A percentile compares a stretch with the other conserved stretches of the same genome.
phyloP scores from a whole-genome alignment of 2,888 invertebrate genomes.

The Tricholauxania praeusta region DNA sequence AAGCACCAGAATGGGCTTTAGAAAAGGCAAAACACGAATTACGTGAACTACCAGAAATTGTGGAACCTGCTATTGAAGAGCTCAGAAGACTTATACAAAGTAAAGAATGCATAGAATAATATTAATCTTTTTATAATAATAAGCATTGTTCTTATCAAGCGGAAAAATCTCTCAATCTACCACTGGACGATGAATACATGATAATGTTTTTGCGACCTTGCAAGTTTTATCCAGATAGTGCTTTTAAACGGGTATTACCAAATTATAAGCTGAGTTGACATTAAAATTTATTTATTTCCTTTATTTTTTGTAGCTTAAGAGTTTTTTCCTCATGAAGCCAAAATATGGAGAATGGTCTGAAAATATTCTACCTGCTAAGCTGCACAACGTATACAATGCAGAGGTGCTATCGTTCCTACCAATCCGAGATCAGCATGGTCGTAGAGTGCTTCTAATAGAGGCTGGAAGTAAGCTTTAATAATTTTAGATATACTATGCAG shows the following conservation, averaged over 20 bases:
- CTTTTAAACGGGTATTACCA: slow-evolving; percentile 77
- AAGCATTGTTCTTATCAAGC: slow-evolving; percentile 69
- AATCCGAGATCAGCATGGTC: slow-evolving; percentile 75
- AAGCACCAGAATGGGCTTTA: slow-evolving; percentile 70
- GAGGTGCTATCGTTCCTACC: slow-evolving; percentile 79
- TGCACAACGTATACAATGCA: slow-evolving; percentile 74
- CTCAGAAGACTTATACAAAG: slow-evolving; percentile 71
- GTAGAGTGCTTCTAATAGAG: slow-evolving; percentile 78
- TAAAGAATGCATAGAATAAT: slow-evolving; percentile 53
- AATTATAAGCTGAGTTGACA: too few relatives aligned
- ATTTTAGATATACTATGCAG: not conserved
- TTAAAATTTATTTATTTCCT: not conserved
- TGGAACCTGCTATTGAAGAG: slow-evolving; percentile 72
- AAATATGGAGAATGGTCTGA: slow-evolving; percentile 74
- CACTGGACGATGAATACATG: slow-evolving; percentile 78
- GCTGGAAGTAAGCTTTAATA: slow-evolving; percentile 74
- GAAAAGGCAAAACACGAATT: slow-evolving; percentile 78
- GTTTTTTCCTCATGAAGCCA: slow-evolving; percentile 77
- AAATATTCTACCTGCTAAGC: slow-evolving; percentile 74
- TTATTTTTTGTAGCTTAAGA: slow-evolving; percentile 73
- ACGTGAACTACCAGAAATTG: slow-evolving; percentile 78
- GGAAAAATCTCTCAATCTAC: slow-evolving; percentile 74
- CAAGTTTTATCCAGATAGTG: slow-evolving; percentile 87
- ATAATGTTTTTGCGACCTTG: slow-evolving; percentile 86
- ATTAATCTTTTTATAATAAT: not conserved